Evolutionary conservation across 1,140 invertebrate genomes (phyloP), one percentile per base, ranked within the genome.

Genomic region (Aleiodes sp.): DNA sequence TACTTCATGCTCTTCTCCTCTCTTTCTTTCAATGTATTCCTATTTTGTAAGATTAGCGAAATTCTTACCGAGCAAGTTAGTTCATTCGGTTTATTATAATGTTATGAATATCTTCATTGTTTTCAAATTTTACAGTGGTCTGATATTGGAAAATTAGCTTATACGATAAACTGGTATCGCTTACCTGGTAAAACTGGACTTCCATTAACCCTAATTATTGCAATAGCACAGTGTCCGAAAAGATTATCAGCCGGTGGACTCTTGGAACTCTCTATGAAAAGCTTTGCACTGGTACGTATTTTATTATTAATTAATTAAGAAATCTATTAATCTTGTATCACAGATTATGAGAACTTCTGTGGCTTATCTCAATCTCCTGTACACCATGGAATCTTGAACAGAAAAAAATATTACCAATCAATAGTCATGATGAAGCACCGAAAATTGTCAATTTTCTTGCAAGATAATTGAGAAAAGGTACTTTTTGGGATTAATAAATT

Each of bases 21-120:
- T 0, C 75, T 79, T 9, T 72, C 71, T 4, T 76, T 77, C 39
- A 80, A 80, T 33, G 72, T 78, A 57, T 70, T 79, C 4, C 75
- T 80, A 65, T 77, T 76, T 41, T 80, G 79, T 31, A 75, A 75
- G n/a, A 75, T 81, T 12, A 75, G 78, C 0, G 74, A 81, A 31
- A 9, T 79, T n/a, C 65, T 81, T 0, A 57, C 62, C 2, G 73
- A 81, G 60, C 61, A 78, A 72, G 79, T 80, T 74, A 59, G 28
- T 4, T 43, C 10, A n/a, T 43, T 43, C 14, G 19, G 6, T 10
- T 43, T 46, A 37, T 70, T 19, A 56, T 16, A 61, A 61, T n/a
- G n/a, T n/a, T n/a, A n/a, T n/a, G n/a, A n/a, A n/a, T n/a, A n/a
- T n/a, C n/a, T n/a, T n/a, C n/a, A n/a, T n/a, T 64, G 9, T 35